Evolutionary conservation across 2,797 vertebrate species (phyloP).

Genomic region (Darevskia nairensis): DNA sequence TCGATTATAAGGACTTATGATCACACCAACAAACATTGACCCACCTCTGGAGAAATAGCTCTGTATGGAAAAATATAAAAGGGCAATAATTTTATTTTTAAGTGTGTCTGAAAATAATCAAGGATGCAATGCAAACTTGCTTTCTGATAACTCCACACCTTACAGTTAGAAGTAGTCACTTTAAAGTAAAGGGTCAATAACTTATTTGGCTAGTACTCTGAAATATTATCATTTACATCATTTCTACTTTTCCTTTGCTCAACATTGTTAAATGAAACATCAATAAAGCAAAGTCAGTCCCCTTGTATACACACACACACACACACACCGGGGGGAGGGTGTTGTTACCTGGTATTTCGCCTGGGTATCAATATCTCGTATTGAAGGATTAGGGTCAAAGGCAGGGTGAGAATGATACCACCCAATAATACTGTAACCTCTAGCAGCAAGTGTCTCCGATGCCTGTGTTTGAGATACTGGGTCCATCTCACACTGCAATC

Average conservation of each 20-base stretch:
- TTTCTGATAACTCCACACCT: no score
- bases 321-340: no score
- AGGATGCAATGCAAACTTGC: not conserved
- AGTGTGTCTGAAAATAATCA: not conserved
- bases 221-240: not conserved
- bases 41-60: slow-evolving; percentile 97
- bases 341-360: slow-evolving; percentile 93
- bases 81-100: not conserved
- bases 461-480: slow-evolving; percentile 95
- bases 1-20: slow-evolving; percentile 96
- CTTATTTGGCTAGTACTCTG: not conserved
- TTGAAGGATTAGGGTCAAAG: slow-evolving; percentile 95
- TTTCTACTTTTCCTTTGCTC: not conserved
- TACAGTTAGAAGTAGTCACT: not conserved
- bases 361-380: slow-evolving; percentile 95
- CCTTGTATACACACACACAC: rapidly evolving
- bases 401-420: slow-evolving; percentile 99
- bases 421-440: slow-evolving; percentile 90
- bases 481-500: slow-evolving; percentile 98
- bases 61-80: slow-evolving; percentile 74
- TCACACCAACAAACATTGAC: slow-evolving; percentile 97
- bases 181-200: not conserved
- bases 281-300: not conserved
- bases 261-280: rapidly evolving
- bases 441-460: slow-evolving; percentile 86